Percentiles rank a stretch among this genome's conserved stretches.
Evolutionary conservation across 1,140 invertebrate genomes (phyloP).

Genomic region (Ceratina japonica): DNA sequence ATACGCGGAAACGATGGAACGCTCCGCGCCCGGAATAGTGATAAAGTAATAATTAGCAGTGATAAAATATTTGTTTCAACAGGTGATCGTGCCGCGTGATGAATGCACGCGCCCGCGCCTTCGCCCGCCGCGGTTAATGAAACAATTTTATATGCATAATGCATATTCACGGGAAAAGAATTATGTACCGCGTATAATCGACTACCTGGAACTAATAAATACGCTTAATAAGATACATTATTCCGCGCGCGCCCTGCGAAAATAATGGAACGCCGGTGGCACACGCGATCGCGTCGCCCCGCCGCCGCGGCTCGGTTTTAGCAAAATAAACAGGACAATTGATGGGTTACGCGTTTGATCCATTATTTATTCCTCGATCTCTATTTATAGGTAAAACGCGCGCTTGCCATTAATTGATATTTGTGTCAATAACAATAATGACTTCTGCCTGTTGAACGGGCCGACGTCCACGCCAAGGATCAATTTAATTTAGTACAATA

Average conservation of each 20-base stretch:
- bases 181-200: slow-evolving; percentile 20
- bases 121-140: neutral
- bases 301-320: no score
- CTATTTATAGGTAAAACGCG: neutral
- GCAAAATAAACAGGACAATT: neutral
- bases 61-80: slow-evolving; percentile 40
- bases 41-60: slow-evolving; percentile 34
- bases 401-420: neutral
- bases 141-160: neutral
- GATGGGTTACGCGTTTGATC: neutral
- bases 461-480: neutral
- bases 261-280: neutral
- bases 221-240: neutral
- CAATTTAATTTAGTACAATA: no score
- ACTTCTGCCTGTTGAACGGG: neutral
- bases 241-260: neutral
- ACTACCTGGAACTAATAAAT: slow-evolving; percentile 6
- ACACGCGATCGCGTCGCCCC: no score
- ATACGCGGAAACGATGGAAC: neutral
- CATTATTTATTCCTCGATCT: neutral
- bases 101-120: neutral
- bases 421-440: neutral
- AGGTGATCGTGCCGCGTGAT: slow-evolving; percentile 19
- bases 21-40: neutral
- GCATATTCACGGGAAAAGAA: neutral